A percentile compares a stretch with the other conserved stretches of the same genome.
phyloP scores from a whole-genome alignment of 1,140 invertebrate genomes.

The Bathynomus jamesi region DNA sequence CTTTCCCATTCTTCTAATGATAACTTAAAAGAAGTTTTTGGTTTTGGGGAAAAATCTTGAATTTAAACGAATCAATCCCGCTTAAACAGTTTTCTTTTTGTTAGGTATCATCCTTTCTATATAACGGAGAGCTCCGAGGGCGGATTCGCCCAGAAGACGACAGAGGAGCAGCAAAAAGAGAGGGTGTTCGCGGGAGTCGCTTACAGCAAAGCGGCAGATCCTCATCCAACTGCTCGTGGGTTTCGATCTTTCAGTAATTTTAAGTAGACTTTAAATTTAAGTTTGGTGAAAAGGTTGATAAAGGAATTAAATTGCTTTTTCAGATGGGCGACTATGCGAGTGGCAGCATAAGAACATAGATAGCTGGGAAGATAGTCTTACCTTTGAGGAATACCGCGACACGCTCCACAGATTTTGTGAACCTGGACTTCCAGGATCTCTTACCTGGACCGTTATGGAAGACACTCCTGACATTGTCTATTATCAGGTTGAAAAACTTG shows the following conservation, averaged over 20 bases:
- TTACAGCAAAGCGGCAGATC: constrained; percentile 60
- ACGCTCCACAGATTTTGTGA: constrained; percentile 67
- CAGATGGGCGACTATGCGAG: constrained; percentile 63
- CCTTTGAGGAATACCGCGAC: constrained; percentile 65
- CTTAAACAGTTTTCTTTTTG: no score
- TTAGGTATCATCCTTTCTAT: constrained; percentile 85
- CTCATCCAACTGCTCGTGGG: constrained; percentile 65
- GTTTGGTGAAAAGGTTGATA: no score
- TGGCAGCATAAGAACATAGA: constrained; percentile 66
- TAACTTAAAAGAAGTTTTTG: no score
- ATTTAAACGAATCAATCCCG: no score
- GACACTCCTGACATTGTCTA: constrained; percentile 73
- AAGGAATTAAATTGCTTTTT: constrained; percentile 17
- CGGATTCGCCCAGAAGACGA: constrained; percentile 67
- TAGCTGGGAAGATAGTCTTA: constrained; percentile 52
- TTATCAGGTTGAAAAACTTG: constrained; percentile 61
- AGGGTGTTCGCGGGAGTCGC: constrained; percentile 71
- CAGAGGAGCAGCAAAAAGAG: constrained; percentile 57
- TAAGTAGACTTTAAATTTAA: background rate
- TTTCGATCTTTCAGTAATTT: background rate
- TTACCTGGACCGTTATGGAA: constrained; percentile 71
- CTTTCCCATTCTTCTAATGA: no score
- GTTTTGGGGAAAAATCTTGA: no score
- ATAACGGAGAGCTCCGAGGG: constrained; percentile 78
- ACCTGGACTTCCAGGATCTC: constrained; percentile 56